Percentiles rank a stretch among this genome's conserved stretches.
These are phyloP conservation scores for Cryptotis parvus DNA, from an alignment of 2,113 vertebrate genomes.

Conservation along the genomic window DNA sequence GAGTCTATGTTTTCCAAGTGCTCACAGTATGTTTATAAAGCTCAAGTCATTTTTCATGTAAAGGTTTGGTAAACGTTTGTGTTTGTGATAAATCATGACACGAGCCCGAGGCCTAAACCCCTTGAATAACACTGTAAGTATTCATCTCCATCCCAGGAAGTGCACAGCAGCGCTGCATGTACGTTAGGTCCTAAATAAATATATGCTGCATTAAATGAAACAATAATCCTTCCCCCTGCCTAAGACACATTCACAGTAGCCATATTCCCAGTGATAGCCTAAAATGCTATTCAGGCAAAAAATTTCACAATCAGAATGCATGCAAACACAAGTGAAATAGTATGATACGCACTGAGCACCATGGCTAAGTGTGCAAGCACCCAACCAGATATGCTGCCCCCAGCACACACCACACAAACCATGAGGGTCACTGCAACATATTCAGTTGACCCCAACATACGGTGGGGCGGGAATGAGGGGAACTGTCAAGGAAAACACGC, in stretches of 20 bases:
- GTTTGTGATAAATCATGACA: slow-evolving; percentile 5
- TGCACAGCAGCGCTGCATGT: not conserved
- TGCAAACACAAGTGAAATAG: too few species aligned
- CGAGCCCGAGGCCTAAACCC: not conserved
- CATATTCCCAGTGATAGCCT: not conserved
- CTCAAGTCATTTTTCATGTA: slow-evolving; percentile 18
- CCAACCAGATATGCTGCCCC: too few species aligned
- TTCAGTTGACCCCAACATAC: too few species aligned
- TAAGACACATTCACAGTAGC: not conserved
- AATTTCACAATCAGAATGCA: not conserved
- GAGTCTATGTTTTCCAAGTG: not conserved
- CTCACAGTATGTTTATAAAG: not conserved
- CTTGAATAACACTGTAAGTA: not conserved
- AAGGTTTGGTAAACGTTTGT: not conserved
- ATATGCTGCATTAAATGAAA: not conserved
- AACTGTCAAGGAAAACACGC: too few species aligned
- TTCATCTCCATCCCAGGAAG: slow-evolving; percentile 1
- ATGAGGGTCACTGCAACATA: too few species aligned
- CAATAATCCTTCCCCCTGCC: not conserved
- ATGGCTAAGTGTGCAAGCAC: too few species aligned
- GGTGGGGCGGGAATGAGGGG: too few species aligned
- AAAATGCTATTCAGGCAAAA: not conserved
- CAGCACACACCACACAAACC: too few species aligned
- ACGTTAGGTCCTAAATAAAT: not conserved
- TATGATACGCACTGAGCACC: too few species aligned